These are phyloP conservation scores for Amphiduros pacificus DNA, from an alignment of 2,888 invertebrate genomes.

Conservation along the genomic window DNA sequence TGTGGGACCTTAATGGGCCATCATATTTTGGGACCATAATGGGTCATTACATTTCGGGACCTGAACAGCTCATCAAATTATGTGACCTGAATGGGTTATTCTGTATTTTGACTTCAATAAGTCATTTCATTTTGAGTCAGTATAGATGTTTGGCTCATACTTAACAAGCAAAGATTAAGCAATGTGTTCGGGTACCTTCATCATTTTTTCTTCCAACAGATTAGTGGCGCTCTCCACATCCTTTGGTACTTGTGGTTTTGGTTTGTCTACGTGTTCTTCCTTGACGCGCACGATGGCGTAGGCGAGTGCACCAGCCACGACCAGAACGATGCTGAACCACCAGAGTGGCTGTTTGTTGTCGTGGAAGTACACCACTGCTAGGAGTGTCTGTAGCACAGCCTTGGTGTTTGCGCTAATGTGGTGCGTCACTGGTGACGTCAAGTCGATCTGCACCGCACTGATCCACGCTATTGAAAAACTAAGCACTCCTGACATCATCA, in stretches of 20 bases:
- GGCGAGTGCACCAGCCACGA: conserved; percentile 49
- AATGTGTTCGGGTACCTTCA: no score
- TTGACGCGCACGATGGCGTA: conserved; percentile 41
- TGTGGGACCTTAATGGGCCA: no score
- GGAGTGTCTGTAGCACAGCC: conserved; percentile 55
- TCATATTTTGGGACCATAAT: no score
- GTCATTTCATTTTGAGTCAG: no score
- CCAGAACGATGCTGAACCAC: conserved; percentile 56
- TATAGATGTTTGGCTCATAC: no score
- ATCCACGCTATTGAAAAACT: conserved; percentile 52
- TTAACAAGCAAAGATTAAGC: no score
- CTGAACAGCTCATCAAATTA: no score
- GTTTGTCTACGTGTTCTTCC: conserved; percentile 17
- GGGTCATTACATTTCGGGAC: no score
- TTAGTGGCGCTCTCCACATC: not conserved
- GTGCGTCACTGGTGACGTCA: conserved; percentile 57
- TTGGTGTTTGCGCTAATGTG: conserved; percentile 58
- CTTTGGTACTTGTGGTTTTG: not conserved
- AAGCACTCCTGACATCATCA: conserved; percentile 47
- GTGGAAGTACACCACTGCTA: conserved; percentile 51
- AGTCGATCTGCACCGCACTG: conserved; percentile 55
- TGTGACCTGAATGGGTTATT: no score
- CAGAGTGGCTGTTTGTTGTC: conserved; percentile 50
- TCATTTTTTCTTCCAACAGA: no score
- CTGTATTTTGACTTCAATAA: no score